Evolutionary conservation across 2,797 vertebrate species (phyloP), one percentile per base, ranked within the genome.

Genomic region (Tauraco hartlaubi): DNA sequence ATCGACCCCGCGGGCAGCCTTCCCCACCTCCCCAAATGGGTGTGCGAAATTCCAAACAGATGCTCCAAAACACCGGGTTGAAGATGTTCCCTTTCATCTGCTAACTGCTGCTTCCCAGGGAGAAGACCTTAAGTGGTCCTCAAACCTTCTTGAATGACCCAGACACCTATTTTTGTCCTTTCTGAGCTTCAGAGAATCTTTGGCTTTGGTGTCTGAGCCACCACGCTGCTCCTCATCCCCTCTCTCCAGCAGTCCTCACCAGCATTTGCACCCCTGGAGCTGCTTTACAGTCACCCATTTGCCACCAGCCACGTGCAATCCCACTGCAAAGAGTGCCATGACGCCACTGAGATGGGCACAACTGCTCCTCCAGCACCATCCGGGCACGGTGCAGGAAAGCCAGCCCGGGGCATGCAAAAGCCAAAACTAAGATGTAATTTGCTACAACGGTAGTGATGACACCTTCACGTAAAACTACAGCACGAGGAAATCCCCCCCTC

Each of bases 41-140:
- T 0, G 2, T 6, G 4, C 20, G 12, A 76, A 96, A 94, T 33
- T 69, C 71, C 82, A 88, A 95, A 43, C 88, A 94, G 80, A 95
- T 88, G 85, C 44, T 92, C 52, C 41, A 41, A 71, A 90, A 64
- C 0, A 44, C 67, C 71, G 51, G 35, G 49, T 81, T 3, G 11
- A 88, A 95, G 88, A 88, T 6, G 11, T 89, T 88, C 55, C 68
- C 77, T 94, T 94, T 91, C 92, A 94, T 94, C 90, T 91, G 56
- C 37, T 82, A 94, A 96, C 59, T 92, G 87, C 90, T 77, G 56
- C 77, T 95, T 92, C 77, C 4, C 12, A 90, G 21, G 22, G 12
- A 93, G 49, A 92, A 59, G 58, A 86, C 49, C 29, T 56, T 69
- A 73, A 86, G 25, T 4, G 0, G 12, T 71, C 43, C 63, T 76